A percentile compares a stretch with the other conserved stretches of the same genome.
phyloP scores from a whole-genome alignment of 2,888 invertebrate species.

The Cheilosia variabilis region DNA sequence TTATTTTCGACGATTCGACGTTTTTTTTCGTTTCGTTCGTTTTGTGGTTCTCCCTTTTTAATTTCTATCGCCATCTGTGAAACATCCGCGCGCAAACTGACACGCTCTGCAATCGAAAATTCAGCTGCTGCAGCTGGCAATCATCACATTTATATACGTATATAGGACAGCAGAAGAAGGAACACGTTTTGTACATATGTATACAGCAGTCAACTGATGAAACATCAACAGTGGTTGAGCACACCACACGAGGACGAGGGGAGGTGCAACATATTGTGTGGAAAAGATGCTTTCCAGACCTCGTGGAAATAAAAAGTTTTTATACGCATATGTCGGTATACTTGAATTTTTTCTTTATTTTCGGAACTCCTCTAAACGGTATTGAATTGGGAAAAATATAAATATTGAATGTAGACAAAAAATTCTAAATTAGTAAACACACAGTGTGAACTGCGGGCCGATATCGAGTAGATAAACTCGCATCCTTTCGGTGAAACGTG shows the following conservation, averaged over 20 bases:
- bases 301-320: slow-evolving; percentile 8
- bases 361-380: slow-evolving; percentile 7
- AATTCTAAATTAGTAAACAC: neutral
- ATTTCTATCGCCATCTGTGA: slow-evolving; percentile 70
- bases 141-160: slow-evolving; percentile 38
- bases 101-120: slow-evolving; percentile 67
- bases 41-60: slow-evolving; percentile 25
- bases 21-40: neutral
- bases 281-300: slow-evolving; percentile 62
- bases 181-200: slow-evolving; percentile 21
- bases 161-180: slow-evolving; percentile 23
- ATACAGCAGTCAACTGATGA: slow-evolving; percentile 34
- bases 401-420: neutral
- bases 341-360: slow-evolving; percentile 20
- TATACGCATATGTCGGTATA: neutral
- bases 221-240: slow-evolving; percentile 15
- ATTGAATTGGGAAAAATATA: neutral
- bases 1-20: slow-evolving; percentile 17
- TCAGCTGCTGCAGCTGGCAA: slow-evolving; percentile 75
- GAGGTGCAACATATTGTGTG: slow-evolving; percentile 15
- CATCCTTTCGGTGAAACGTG: neutral
- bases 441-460: neutral
- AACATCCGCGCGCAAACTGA: slow-evolving; percentile 69
- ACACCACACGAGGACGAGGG: slow-evolving; percentile 4
- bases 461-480: neutral